These are phyloP conservation scores for Octonoba sinensis DNA, from an alignment of 2,888 invertebrate genomes.

Conservation along the genomic window DNA sequence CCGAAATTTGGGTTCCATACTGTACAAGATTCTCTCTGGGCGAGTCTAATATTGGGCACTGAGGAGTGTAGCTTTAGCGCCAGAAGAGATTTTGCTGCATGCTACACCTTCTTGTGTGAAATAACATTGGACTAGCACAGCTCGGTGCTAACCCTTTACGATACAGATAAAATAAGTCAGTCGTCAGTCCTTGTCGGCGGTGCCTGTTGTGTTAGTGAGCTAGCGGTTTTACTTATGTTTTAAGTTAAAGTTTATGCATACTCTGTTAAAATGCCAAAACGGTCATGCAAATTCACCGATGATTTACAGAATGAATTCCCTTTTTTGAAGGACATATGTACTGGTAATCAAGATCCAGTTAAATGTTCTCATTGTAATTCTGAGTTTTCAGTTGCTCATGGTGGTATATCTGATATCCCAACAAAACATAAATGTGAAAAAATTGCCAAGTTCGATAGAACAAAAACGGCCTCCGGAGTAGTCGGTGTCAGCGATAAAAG, in stretches of 20 bases:
- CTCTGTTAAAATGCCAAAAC: not conserved
- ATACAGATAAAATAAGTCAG: not conserved
- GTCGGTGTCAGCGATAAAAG: too few species aligned
- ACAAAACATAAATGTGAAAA: too few species aligned
- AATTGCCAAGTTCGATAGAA: too few species aligned
- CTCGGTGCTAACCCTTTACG: not conserved
- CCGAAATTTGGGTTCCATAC: too few species aligned
- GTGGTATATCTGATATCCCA: too few species aligned
- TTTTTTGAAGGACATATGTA: not conserved
- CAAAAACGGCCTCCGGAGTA: too few species aligned
- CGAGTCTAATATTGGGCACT: not conserved
- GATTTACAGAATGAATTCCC: not conserved
- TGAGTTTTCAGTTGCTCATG: too few species aligned
- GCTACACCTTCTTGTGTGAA: not conserved
- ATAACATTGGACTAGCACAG: not conserved
- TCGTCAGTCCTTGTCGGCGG: not conserved
- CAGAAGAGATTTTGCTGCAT: not conserved
- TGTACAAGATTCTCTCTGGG: too few species aligned
- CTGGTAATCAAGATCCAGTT: not conserved
- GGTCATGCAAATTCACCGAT: not conserved
- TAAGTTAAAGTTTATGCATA: not conserved
- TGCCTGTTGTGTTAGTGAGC: not conserved
- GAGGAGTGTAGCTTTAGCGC: not conserved
- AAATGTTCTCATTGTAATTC: not conserved
- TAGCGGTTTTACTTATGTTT: too few species aligned